Evolutionary conservation across 2,113 vertebrate genomes (phyloP).

Genomic region (Pedetes capensis): DNA sequence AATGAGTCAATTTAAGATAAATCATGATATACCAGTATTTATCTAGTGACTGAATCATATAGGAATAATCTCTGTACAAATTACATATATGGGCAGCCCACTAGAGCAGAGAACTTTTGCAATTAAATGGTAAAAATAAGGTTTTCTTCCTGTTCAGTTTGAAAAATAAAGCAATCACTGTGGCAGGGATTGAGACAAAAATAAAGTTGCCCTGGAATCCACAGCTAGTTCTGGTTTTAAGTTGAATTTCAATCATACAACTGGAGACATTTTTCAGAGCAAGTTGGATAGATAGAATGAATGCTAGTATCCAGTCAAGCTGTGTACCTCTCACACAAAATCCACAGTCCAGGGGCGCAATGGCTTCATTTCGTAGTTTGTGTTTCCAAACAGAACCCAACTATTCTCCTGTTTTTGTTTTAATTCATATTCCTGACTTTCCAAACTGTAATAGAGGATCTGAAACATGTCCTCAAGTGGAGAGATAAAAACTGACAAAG

Average conservation of each 20-base stretch:
- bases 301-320: not conserved
- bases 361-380: not conserved
- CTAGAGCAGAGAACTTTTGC: not conserved
- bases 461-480: not conserved
- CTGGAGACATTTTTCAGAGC: not conserved
- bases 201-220: not conserved
- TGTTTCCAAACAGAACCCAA: not conserved
- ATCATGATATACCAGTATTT: not conserved
- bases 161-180: not conserved
- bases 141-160: not conserved
- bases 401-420: not conserved
- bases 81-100: not conserved
- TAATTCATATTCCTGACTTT: constrained; percentile 57
- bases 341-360: not conserved
- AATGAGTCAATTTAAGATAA: not conserved
- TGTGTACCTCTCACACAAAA: not conserved
- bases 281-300: not conserved
- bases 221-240: not conserved
- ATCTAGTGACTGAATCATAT: not conserved
- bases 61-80: not conserved
- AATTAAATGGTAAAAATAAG: not conserved
- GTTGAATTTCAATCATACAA: not conserved
- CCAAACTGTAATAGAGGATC: not conserved
- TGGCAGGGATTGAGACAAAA: not conserved
- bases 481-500: not conserved